Conservation (phyloP, 2,888 invertebrate genomes). For the Ophioninae sp. region DNA sequence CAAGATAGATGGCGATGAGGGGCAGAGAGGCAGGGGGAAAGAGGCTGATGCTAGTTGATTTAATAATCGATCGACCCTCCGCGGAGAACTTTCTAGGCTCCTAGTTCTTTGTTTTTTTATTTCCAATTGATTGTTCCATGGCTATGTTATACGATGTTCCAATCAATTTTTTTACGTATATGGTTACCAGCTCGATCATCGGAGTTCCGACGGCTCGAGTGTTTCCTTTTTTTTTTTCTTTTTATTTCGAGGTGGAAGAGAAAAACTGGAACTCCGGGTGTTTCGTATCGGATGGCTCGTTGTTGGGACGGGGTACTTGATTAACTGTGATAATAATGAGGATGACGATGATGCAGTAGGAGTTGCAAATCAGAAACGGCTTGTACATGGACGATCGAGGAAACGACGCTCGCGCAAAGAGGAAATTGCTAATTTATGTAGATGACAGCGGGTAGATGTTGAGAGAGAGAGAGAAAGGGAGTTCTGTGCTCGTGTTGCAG, state of each 20-base stretch:
- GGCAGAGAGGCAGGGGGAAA: no score
- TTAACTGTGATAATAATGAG: conserved; percentile 46
- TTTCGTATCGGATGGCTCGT: conserved; percentile 14
- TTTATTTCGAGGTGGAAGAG: no score
- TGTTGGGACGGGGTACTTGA: conserved; percentile 30
- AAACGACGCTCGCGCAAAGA: conserved; percentile 54
- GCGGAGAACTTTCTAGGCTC: neutral
- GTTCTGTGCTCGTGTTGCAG: conserved; percentile 44
- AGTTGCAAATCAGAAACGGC: conserved; percentile 52
- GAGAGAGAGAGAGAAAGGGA: neutral
- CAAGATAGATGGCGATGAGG: conserved; percentile 44
- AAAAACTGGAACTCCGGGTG: neutral
- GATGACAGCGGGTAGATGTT: conserved; percentile 59
- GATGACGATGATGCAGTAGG: conserved; percentile 51
- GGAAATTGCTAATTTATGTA: conserved; percentile 65
- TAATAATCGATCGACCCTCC: conserved; percentile 76
- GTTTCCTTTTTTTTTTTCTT: neutral
- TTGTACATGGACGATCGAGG: conserved; percentile 34
- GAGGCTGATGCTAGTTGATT: conserved; percentile 15
- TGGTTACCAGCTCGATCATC: neutral
- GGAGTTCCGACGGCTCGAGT: neutral
- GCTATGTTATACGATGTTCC: neutral
- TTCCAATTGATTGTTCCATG: no score
- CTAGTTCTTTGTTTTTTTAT: no score
- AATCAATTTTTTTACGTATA: neutral